Base-by-base conservation (phyloP, 2,113 vertebrate species). In the Scomber colias region DNA sequence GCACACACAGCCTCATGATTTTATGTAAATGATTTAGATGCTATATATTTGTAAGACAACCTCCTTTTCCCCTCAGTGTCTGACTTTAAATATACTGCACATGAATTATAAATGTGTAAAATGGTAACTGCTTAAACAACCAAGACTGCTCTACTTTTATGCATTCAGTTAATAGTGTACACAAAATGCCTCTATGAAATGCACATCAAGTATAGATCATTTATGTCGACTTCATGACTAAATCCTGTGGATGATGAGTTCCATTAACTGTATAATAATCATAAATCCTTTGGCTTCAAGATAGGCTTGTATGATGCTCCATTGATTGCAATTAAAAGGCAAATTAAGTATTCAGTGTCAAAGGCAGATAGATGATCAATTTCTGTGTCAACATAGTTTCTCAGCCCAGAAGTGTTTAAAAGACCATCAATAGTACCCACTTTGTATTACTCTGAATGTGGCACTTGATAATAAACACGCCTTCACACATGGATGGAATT, bases 81-180 rank as follows among this genome's bases (percentile, higher is more conserved):
- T 61, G 6, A 45, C 56, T 78, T 67, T 85, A 31, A 85, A 79
- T 76, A 76, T 68, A 54, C 40, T 81, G 55, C 19, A 13, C 21
- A 73, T 83, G 59, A 85, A 85, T 79, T 78, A 85, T 82, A 59
- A 68, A 89, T 82, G 40, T 44, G 21, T 16, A 60, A 64, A 77
- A 71, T 46, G 1, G 14, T 49, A 45, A 14, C 40, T 50, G 45
- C 77, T 54, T 75, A 46, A 81, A 82, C 45, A 75, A 40, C 27
- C 46, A 16, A 19, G 12, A 74, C 81, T 40, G 17, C 5, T 44
- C 19, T 71, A 16, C 27, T 75, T 49, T 66, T 65, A 62, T 61
- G 46, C 50, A 55, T 35, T 19, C 17, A 49, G 46, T 27, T 44
- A 63, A 30, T 3, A 16, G 59, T 56, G 40, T n/a, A 14, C 24